Percentiles rank a stretch among this genome's conserved stretches.
These are phyloP conservation scores for Aspidiotus destructor DNA, from an alignment of 2,888 invertebrate species.

Conservation along the genomic window DNA sequence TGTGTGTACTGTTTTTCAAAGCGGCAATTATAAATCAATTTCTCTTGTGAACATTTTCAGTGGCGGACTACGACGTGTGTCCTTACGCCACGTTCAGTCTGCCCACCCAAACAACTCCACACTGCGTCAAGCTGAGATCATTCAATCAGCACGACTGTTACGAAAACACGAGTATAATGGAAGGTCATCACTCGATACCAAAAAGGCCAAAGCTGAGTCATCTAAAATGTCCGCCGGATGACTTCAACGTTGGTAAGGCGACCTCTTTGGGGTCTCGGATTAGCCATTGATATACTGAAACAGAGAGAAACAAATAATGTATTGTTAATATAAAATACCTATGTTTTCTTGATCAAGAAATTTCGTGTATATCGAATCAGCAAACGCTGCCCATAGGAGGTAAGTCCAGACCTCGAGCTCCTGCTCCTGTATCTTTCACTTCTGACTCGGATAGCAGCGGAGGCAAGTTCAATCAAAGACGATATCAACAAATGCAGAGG, in stretches of 20 bases:
- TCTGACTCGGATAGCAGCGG: conserved; percentile 28
- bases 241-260: conserved; percentile 39
- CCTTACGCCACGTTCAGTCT: conserved; percentile 43
- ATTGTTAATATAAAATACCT: background rate
- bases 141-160: conserved; percentile 41
- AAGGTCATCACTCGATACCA: conserved; percentile 34
- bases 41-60: background rate
- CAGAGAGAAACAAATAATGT: background rate
- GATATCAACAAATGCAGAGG: conserved; percentile 23
- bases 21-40: background rate
- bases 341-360: conserved; percentile 38
- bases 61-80: conserved; percentile 41
- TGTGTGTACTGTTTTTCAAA: background rate
- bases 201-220: conserved; percentile 38
- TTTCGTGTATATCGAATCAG: conserved; percentile 42
- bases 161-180: conserved; percentile 35
- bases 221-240: conserved; percentile 40
- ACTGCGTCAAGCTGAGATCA: conserved; percentile 41
- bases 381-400: conserved; percentile 40
- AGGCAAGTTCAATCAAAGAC: conserved; percentile 20
- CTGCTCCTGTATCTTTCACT: conserved; percentile 8
- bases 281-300: background rate
- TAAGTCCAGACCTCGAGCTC: conserved; percentile 16
- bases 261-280: background rate
- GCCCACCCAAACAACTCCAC: conserved; percentile 38